Base-by-base conservation (phyloP, 1,140 invertebrate genomes). In the Camponotus pennsylvanicus region DNA sequence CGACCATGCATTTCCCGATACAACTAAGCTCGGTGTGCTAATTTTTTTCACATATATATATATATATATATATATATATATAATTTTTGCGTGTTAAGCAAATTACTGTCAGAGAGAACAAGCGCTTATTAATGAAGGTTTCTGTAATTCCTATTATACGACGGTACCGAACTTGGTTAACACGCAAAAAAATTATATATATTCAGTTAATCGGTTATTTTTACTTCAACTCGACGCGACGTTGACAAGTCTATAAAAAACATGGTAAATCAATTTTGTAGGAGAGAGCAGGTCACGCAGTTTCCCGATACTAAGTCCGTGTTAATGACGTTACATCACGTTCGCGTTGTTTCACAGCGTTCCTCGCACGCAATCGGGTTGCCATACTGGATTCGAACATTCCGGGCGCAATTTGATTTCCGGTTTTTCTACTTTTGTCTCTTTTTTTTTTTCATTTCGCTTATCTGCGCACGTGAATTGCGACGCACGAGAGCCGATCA, bases 241-340 rank as follows among this genome's bases (percentile, higher is more conserved):
- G 67, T 32, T 73, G 79, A 82, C 67, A 73, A 57, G 27, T 59
- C 18, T 8, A 57, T 37, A 55, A 71, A 61, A 27, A 61, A 42
- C 55, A 55, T 13, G 45, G 18, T 63, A 75, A 83, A 83, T 83
- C 40, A 73, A 83, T 73, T 73, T 49, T 63, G 55, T 6, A 34
- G 18, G 27, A 59, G 52, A 37, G 9, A 3, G 21, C 18, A 40
- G 64, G 45, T 8, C 32, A 18, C 40, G 69, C 55, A 59, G 40
- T n/a, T 82, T 37, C 52, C 18, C 40, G 67, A 32, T 15, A 42
- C 77, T 40, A 40, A 67, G 2, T 4, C 66, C 40, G 66, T 34
- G n/a, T 40, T 75, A 83, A 75, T 75, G 75, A 49, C 55, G 69
- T 75, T 75, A 61, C 32, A 57, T 45, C 67, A 83, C 69, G 52